Percentiles rank a stretch among this genome's conserved stretches.
Evolutionary conservation across 2,113 vertebrate genomes (phyloP).

Genomic region (Ciconia stormi): DNA sequence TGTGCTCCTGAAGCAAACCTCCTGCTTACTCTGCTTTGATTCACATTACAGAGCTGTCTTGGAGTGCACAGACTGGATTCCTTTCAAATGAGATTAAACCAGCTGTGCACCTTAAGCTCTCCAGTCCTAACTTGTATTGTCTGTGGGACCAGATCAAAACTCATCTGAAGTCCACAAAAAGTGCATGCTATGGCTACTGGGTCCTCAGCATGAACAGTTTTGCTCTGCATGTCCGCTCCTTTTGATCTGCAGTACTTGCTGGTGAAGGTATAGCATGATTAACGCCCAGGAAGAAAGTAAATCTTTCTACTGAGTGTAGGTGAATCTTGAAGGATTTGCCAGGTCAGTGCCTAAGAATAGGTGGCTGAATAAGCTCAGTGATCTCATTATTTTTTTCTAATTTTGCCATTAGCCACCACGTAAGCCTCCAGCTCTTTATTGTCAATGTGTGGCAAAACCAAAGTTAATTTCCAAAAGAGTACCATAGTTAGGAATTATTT

Average conservation of each 20-base stretch:
- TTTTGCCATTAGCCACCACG: not conserved
- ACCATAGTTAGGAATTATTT: not conserved
- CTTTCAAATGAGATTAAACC: not conserved
- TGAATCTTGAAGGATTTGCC: not conserved
- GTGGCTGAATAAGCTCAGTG: not conserved
- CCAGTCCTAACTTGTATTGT: not conserved
- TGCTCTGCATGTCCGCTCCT: not conserved
- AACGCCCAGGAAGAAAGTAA: not conserved
- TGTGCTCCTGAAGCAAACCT: not conserved
- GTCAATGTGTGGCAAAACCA: not conserved
- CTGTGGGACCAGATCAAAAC: not conserved
- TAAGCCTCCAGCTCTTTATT: not conserved
- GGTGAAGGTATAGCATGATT: not conserved
- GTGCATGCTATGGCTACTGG: not conserved
- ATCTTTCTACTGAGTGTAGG: not conserved
- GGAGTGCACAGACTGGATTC: not conserved
- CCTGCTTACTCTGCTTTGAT: not conserved
- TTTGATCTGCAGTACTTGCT: not conserved
- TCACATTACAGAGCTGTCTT: not conserved
- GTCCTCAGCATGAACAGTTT: not conserved
- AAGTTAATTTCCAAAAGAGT: not conserved
- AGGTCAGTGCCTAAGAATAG: not conserved
- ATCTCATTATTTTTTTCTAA: not conserved
- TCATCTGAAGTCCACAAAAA: not conserved
- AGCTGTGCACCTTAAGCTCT: not conserved